Evolutionary conservation across 1,140 invertebrate genomes (phyloP).

Genomic region (Orchestia grillus): DNA sequence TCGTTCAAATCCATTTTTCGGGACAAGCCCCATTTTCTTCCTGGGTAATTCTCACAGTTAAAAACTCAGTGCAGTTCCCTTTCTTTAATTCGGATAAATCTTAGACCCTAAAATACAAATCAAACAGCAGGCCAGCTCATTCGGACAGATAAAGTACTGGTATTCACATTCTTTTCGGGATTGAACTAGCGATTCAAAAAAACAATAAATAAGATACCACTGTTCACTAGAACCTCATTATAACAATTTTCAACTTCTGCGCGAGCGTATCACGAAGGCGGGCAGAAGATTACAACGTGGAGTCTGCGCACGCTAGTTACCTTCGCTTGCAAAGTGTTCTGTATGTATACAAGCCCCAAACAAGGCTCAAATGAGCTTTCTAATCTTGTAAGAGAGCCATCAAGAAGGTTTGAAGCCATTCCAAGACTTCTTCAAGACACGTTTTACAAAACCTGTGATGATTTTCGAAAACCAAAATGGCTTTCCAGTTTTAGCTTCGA

Average conservation of each 20-base stretch:
- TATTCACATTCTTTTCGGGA: no score
- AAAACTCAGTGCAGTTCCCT: neutral
- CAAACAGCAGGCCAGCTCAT: neutral
- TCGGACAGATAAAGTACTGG: no score
- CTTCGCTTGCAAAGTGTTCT: neutral
- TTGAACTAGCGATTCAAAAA: neutral
- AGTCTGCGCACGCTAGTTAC: neutral
- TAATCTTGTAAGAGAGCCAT: conserved; percentile 42
- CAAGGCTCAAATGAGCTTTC: conserved; percentile 24
- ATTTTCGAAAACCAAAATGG: neutral
- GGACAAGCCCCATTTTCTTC: neutral
- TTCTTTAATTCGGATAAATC: neutral
- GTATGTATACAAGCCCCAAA: neutral
- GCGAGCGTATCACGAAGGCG: neutral
- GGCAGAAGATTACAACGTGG: neutral
- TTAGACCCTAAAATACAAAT: neutral
- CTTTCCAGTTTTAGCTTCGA: neutral
- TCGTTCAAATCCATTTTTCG: neutral
- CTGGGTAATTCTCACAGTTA: neutral
- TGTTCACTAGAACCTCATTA: neutral
- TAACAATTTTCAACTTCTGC: neutral
- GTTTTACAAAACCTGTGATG: neutral
- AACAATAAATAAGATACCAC: neutral
- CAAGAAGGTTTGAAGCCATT: conserved; percentile 47
- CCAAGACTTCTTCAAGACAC: neutral